Evolutionary conservation across 64 coral and sea anemone species (phyloP), one percentile per base, ranked within the genome.

Genomic region (Cladopsammia gracilis): DNA sequence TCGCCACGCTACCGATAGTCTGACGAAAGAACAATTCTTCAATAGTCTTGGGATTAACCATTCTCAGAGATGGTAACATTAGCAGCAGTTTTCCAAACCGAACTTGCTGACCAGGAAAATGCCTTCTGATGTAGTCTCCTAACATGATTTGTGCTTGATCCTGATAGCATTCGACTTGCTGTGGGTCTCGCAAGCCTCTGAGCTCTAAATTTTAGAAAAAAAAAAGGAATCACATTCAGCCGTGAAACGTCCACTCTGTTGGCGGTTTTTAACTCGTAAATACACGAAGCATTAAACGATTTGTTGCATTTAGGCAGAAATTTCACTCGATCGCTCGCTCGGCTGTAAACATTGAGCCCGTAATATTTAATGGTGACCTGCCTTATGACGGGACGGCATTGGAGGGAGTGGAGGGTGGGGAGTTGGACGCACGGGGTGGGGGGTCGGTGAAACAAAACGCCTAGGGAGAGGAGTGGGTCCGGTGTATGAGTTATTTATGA

Each of bases 131-230:
- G 59, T 99, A 99, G 58, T 99, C 98, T 2, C 84, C 92, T 4
- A 99, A 68, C 98, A 99, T 99, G 13, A 99, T 99, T 52, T 99
- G 98, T 12, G 98, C 98, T 73, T 99, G 98, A 48, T 99, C 98
- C 82, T 99, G 98, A 20, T 99, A 99, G 15, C 95, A 96, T 25
- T 99, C 98, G 1, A 99, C 94, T 57, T 96, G 95, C 22, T 96
- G 94, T 3, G 94, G 98, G 22, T 99, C 98, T 54, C 98, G 78
- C 11, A 99, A 75, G 10, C 94, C 98, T 11, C 98, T 92, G 11
- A 99, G 81, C 34, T 99, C 98, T 99, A 64, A 58, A 53, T 66
- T 19, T 5, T 52, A 18, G 22, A 45, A 47, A 53, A 64, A 67
- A 59, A 64, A 26, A 73, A 64, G 5, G 22, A 59, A 43, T 56